phyloP scores from a whole-genome alignment of 1,140 invertebrate species.

The Drosophila guanche region DNA sequence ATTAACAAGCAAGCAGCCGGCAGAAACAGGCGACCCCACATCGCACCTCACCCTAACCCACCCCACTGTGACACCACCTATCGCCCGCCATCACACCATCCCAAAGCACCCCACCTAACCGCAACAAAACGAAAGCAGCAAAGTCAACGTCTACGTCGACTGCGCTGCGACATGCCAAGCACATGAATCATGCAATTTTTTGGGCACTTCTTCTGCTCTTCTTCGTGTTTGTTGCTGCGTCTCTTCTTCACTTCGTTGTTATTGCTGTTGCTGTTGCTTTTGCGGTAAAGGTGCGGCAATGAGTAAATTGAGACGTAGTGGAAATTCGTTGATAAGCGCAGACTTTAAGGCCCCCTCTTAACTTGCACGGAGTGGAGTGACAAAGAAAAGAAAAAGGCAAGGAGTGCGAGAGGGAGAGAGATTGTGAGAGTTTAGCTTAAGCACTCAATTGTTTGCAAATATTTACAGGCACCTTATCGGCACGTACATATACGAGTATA shows the following conservation, averaged over 20 bases:
- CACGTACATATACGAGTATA: constrained; percentile 34
- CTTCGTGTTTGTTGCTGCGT: constrained; percentile 20
- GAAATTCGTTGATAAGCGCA: constrained; percentile 62
- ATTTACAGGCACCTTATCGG: constrained; percentile 58
- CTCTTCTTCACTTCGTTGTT: constrained; percentile 31
- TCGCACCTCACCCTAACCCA: constrained; percentile 25
- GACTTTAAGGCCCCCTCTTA: constrained; percentile 29
- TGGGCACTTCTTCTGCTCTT: too few species aligned
- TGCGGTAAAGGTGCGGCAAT: constrained; percentile 52
- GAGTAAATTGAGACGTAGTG: constrained; percentile 52
- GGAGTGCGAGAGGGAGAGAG: constrained; percentile 5
- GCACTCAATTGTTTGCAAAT: constrained; percentile 59
- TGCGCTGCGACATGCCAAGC: constrained; percentile 50
- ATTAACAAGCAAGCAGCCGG: constrained; percentile 70
- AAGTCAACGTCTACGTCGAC: constrained; percentile 22
- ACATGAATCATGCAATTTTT: constrained; percentile 69
- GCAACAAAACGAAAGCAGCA: constrained; percentile 18
- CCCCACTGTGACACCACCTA: constrained; percentile 4
- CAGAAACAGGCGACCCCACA: constrained; percentile 21
- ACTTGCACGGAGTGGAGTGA: neutral
- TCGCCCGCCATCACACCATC: constrained; percentile 1
- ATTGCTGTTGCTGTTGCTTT: constrained; percentile 12
- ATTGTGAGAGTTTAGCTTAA: constrained; percentile 11
- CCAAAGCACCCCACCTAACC: constrained; percentile 5
- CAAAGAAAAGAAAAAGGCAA: constrained; percentile 1